Conservation (phyloP, 92 coral and sea anemone species). For the Palythoa grandis region DNA sequence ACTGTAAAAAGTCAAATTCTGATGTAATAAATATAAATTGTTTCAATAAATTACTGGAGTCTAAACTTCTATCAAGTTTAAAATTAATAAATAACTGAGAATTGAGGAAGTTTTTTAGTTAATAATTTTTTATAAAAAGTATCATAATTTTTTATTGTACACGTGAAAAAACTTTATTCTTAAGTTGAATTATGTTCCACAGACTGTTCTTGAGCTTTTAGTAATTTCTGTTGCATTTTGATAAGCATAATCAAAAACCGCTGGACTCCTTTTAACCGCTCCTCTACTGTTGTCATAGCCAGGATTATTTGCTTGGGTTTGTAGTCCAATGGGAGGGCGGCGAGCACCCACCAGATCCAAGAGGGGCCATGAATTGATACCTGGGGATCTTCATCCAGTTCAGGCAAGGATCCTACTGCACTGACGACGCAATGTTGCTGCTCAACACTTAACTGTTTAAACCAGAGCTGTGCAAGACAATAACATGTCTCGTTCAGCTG, state of each 20-base stretch:
- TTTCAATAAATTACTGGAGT: no score
- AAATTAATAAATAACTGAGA: no score
- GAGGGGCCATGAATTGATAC: slow-evolving; percentile 59
- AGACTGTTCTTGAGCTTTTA: neutral
- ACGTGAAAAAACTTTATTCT: neutral
- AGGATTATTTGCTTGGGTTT: slow-evolving; percentile 83
- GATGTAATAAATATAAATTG: no score
- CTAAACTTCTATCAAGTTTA: no score
- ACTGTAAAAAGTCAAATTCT: no score
- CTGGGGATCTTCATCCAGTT: slow-evolving; percentile 40
- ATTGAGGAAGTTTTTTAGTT: no score
- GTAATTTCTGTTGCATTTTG: slow-evolving; percentile 48
- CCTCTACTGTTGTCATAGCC: slow-evolving; percentile 81
- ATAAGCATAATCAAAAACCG: slow-evolving; percentile 77
- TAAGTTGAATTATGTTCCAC: neutral
- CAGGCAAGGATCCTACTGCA: slow-evolving; percentile 85
- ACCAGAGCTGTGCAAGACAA: slow-evolving; percentile 73
- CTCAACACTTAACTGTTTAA: slow-evolving; percentile 51
- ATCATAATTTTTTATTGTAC: no score
- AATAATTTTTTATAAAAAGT: neutral
- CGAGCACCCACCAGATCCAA: slow-evolving; percentile 95
- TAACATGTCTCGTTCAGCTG: slow-evolving; percentile 62
- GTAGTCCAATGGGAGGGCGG: slow-evolving; percentile 79
- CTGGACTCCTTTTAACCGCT: slow-evolving; percentile 73
- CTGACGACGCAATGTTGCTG: slow-evolving; percentile 75